Evolutionary conservation across 2,797 vertebrate genomes (phyloP), one percentile per base, ranked within the genome.

Genomic region (Falco columbarius): DNA sequence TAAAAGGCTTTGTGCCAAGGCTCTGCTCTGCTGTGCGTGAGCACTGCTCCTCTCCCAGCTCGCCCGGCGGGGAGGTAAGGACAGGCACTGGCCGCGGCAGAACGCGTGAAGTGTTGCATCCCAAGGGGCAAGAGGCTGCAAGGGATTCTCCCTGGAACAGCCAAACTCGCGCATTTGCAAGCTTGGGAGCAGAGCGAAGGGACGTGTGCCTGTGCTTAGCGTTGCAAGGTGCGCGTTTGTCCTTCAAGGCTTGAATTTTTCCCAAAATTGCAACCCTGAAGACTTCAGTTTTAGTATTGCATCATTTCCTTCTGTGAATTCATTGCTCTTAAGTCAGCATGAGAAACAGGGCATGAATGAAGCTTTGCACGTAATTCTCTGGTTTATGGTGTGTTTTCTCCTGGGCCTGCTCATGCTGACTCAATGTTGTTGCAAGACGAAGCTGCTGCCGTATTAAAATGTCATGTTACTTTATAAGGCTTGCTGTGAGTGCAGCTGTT

Each of bases 131-230:
- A 5, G 54, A 49, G 52, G 17, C n/a, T 63, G 54, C 47, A 3
- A 42, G 55, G n/a, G 46, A 3, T 66, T 83, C 59, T 58, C 38
- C 59, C 30, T 29, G 52, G 22, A 58, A 52, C 23, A 4, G 24
- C 30, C 18, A 3, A 15, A 67, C 27, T 7, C 0, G 1, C 2
- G 0, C 14, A 0, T n/a, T 52, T 30, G 29, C 29, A 38, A 73
- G 51, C 52, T 18, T n/a, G 56, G 40, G 68, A 91, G 65, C 63
- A 26, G 67, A 13, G 23, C 8, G 3, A 49, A 56, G 34, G 55
- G 61, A 36, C 1, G 0, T 2, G 4, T 14, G 7, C 4, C 0
- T 8, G 13, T 54, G 76, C n/a, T 42, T 27, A 18, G 40, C 14
- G 0, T 44, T 27, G 6, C 0, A 10, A 40, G 16, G 11, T 8